A percentile compares a stretch with the other conserved stretches of the same genome.
phyloP scores from a whole-genome alignment of 2,888 invertebrate genomes.

The Heliconius charithonia region DNA sequence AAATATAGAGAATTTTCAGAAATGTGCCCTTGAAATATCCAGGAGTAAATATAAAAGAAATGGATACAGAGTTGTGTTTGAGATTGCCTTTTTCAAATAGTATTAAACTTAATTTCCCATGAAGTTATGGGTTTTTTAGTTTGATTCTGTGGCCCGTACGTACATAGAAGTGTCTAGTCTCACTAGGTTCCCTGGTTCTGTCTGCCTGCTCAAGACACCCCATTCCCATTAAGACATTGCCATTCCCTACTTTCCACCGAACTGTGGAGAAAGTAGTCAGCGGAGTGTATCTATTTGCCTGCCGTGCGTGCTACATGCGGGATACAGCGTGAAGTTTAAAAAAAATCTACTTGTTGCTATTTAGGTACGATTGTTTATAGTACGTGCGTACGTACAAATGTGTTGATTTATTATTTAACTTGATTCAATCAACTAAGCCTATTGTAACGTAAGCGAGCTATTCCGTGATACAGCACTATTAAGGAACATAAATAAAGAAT shows the following conservation, averaged over 20 bases:
- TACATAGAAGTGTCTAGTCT: too few relatives aligned
- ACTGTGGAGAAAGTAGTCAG: too few relatives aligned
- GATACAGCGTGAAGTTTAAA: not conserved
- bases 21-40: not conserved
- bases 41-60: not conserved
- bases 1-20: not conserved
- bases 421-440: constrained; percentile 31
- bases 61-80: not conserved
- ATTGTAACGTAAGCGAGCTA: constrained; percentile 39
- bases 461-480: constrained; percentile 38
- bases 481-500: constrained; percentile 6
- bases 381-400: not conserved
- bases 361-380: not conserved
- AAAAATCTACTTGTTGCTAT: not conserved
- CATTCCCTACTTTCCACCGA: too few relatives aligned
- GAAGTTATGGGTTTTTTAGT: too few relatives aligned
- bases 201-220: too few relatives aligned
- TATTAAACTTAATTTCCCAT: not conserved
- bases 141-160: too few relatives aligned
- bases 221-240: too few relatives aligned
- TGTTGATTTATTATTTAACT: constrained; percentile 18
- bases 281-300: too few relatives aligned
- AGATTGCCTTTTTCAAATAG: too few relatives aligned
- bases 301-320: too few relatives aligned
- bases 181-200: too few relatives aligned